Percentiles rank a stretch among this genome's conserved stretches.
These are phyloP conservation scores for Bucorvus abyssinicus DNA, from an alignment of 2,797 vertebrate genomes.

Conservation along the genomic window DNA sequence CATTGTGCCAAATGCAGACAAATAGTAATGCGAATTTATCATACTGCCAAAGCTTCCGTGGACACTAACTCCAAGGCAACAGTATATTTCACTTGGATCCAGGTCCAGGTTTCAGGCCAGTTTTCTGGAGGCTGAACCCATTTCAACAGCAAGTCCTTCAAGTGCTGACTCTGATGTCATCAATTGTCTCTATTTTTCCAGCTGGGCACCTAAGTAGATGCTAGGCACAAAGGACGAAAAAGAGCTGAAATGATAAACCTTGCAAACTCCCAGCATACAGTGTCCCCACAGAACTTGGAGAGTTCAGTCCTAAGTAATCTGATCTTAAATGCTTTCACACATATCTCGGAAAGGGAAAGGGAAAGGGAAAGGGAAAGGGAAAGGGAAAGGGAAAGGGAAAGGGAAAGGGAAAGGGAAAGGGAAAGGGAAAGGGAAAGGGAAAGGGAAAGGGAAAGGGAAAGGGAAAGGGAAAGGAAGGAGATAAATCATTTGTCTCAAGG, in stretches of 20 bases:
- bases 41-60: neutral
- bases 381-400: neutral
- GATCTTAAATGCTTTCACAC: neutral
- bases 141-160: neutral
- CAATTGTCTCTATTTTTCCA: neutral
- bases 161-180: neutral
- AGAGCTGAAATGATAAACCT: neutral
- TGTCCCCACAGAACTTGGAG: neutral
- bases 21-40: neutral
- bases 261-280: neutral
- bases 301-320: neutral
- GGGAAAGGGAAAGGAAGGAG: neutral
- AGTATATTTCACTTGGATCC: neutral
- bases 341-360: no score
- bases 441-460: no score
- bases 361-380: accelerated
- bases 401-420: neutral
- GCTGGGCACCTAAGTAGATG: neutral
- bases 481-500: accelerated
- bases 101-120: neutral
- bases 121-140: neutral
- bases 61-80: neutral
- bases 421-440: no score
- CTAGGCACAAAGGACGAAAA: neutral
- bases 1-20: neutral